Base-by-base conservation (phyloP, 2,113 vertebrate genomes). In the Megaceryle torquata region DNA sequence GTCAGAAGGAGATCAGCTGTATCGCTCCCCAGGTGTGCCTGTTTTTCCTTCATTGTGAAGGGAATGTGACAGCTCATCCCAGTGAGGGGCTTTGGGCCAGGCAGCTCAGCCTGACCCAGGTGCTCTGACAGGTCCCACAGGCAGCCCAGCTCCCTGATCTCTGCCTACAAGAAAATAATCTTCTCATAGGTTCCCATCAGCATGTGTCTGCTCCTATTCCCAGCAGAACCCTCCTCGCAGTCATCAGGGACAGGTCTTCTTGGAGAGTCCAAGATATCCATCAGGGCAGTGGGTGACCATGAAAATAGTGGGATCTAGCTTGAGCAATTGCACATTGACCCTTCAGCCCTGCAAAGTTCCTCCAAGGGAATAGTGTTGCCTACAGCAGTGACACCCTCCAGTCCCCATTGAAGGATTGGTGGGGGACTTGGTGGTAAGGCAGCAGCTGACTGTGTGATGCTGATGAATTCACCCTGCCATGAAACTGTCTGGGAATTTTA, bases 51-150 rank as follows among this genome's bases (percentile, higher is more conserved):
- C 77, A 12, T 16, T 4, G 22, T 71, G 77, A 86, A 75, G 56
- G 69, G 35, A 71, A 65, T 0, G 5, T 82, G 60, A 89, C 89
- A 95, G 77, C 81, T 92, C 2, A 1, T 43, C 72, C 77, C 16
- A 2, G 20, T 1, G 5, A 84, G 80, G 71, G 29, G 33, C 29
- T 81, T 28, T 43, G n/a, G 85, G 59, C 44, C 57, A 39, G 61
- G n/a, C 35, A 44, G 48, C 48, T 93, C 71, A 88, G 71, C 63
- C 68, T 7, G 15, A 43, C 51, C 53, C 39, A 15, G 46, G 14
- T 35, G 46, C 20, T 89, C 60, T 46, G 4, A 0, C 0, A 0
- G 43, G 26, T 29, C 37, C 35, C 0, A 0, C 44, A 44, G 54
- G 33, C 67, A 89, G 61, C 67, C 41, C 5, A 2, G 22, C 22